A percentile compares a stretch with the other conserved stretches of the same genome.
These are phyloP conservation scores for Drosophila santomea DNA, from an alignment of 1,140 invertebrate species.

Conservation along the genomic window DNA sequence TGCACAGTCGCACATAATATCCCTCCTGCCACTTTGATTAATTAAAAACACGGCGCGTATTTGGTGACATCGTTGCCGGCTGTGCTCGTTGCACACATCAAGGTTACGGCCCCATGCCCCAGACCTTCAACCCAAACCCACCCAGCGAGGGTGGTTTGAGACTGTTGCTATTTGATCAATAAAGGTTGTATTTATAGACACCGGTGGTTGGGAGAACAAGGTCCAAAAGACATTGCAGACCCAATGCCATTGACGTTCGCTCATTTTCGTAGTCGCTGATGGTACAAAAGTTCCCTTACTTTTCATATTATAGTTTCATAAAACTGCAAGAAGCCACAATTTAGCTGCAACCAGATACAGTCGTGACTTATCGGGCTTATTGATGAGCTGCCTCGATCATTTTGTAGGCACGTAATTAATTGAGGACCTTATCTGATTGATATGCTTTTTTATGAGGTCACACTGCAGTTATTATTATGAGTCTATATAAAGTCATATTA, in stretches of 20 bases:
- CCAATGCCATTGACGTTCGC: conserved; percentile 1
- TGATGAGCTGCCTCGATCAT: conserved; percentile 4
- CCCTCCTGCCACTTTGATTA: conserved; percentile 43
- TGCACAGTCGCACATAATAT: background rate
- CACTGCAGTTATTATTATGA: no score
- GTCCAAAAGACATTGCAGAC: conserved; percentile 34
- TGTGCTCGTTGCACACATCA: conserved; percentile 38
- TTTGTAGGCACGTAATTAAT: conserved; percentile 30
- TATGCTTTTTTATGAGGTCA: background rate
- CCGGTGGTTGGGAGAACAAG: conserved; percentile 19
- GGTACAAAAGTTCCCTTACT: conserved; percentile 1
- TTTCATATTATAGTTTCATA: conserved; percentile 20
- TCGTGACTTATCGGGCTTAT: conserved; percentile 21
- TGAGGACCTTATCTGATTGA: conserved; percentile 6
- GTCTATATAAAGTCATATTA: background rate
- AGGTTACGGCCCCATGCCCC: conserved; percentile 30
- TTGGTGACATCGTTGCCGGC: conserved; percentile 43
- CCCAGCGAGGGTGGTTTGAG: conserved; percentile 15
- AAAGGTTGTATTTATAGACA: conserved; percentile 66
- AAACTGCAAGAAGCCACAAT: conserved; percentile 13
- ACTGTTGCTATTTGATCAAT: conserved; percentile 74
- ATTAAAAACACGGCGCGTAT: conserved; percentile 45
- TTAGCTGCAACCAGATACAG: background rate
- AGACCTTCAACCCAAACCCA: conserved; percentile 51
- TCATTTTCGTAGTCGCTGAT: background rate